These are phyloP conservation scores for Julus scanicus DNA, from an alignment of 2,888 invertebrate genomes.

Conservation along the genomic window DNA sequence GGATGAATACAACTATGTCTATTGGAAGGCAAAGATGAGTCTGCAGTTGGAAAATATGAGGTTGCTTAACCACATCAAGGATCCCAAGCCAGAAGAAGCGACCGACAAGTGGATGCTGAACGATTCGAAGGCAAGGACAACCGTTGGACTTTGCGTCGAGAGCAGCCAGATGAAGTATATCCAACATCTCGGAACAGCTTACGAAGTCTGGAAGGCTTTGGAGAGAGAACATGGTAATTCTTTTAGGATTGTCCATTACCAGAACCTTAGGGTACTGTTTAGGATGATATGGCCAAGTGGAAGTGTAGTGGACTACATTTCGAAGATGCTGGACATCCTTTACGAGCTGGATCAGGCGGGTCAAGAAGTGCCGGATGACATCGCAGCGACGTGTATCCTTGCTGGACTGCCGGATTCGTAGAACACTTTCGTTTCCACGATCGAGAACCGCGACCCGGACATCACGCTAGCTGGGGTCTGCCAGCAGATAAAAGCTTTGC, in stretches of 20 bases:
- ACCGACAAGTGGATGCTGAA: neutral
- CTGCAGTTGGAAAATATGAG: constrained; percentile 3
- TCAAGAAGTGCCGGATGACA: neutral
- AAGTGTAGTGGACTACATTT: neutral
- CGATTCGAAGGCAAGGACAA: constrained; percentile 20
- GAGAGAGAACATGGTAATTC: neutral
- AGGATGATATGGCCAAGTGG: neutral
- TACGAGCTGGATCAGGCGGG: constrained; percentile 20
- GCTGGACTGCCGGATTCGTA: constrained; percentile 43
- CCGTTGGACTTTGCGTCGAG: neutral
- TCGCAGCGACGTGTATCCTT: neutral
- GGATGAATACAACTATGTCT: neutral
- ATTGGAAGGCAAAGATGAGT: neutral
- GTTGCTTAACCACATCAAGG: neutral
- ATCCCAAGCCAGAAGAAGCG: neutral
- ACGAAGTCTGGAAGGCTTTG: constrained; percentile 41
- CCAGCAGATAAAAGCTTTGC: neutral
- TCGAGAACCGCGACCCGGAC: neutral
- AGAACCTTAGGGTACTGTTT: neutral
- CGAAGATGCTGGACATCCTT: constrained; percentile 29
- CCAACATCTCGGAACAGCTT: neutral
- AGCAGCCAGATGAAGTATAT: neutral
- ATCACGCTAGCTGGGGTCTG: neutral
- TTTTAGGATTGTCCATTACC: neutral
- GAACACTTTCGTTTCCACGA: neutral